Base-by-base conservation (phyloP, 2,113 vertebrate species). In the Felis catus region DNA sequence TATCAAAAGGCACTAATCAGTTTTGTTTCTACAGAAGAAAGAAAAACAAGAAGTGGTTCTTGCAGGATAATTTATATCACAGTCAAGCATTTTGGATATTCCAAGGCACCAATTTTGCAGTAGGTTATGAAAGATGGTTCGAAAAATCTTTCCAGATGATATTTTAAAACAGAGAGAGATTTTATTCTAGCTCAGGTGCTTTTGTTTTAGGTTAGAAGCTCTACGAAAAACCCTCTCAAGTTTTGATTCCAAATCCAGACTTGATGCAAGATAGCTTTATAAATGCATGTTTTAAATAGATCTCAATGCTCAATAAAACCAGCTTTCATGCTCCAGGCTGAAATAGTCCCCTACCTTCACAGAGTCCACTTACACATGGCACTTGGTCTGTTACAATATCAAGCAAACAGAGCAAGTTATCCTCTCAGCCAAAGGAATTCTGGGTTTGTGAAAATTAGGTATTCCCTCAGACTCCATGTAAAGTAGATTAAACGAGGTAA, bases 271-370 rank as follows among this genome's bases (percentile, higher is more conserved):
- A 39, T 14, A 85, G 55, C 25, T 71, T 93, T 93, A 4, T 13
- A 91, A 93, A 82, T 89, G 45, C 61, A 70, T 86, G 41, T 94
- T 96, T 96, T 97, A 97, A 94, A 91, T 73, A 93, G 82, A 94
- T 91, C 36, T 71, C 16, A 41, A 55, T 83, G 29, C 58, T 65
- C 0, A 1, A 92, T 94, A 90, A 97, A 94, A 76, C 39, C n/a
- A 74, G 58, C 29, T 73, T 92, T 87, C 86, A 66, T 55, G 45
- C 9, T 58, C 16, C 87, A 1, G 1, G 9, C 87, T 95, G 58
- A 93, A 83, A 92, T 85, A 78, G 14, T 80, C 36, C 45, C 95
- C 10, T 81, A 55, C 93, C 6, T 25, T 95, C 61, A 73, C 0
- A 0, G 45, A 83, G 63, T 81, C 74, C 25, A 29, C 74, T 76